Evolutionary conservation across 2,797 vertebrate species (phyloP).

Genomic region (Hippopotamyrus pictus): DNA sequence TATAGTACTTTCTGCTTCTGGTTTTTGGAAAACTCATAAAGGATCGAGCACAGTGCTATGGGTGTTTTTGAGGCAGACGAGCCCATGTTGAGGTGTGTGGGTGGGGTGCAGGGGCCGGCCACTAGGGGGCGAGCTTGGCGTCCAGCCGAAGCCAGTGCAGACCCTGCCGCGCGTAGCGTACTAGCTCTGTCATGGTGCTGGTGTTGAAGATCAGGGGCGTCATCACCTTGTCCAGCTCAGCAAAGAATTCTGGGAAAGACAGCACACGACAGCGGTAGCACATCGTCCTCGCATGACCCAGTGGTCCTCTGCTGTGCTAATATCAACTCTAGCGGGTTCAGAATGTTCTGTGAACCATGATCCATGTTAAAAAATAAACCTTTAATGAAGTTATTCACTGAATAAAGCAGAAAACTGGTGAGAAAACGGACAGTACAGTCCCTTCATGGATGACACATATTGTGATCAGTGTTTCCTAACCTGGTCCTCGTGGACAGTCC

Average conservation of each 20-base stretch:
- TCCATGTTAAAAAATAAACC: background rate
- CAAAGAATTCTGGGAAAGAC: conserved; percentile 79
- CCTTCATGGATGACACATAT: background rate
- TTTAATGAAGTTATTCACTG: background rate
- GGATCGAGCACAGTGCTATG: conserved; percentile 90
- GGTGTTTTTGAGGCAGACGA: conserved; percentile 79
- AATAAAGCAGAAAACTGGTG: background rate
- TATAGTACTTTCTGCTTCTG: conserved; percentile 42
- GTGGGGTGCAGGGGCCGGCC: background rate
- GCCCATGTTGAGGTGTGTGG: background rate
- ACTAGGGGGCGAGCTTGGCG: conserved; percentile 74
- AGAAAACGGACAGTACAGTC: background rate
- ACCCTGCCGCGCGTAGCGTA: conserved; percentile 93
- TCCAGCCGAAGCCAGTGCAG: conserved; percentile 95
- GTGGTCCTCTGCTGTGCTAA: background rate
- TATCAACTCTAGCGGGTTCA: background rate
- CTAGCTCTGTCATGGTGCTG: conserved; percentile 97
- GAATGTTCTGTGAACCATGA: background rate
- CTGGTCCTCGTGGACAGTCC: background rate
- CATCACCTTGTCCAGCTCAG: conserved; percentile 96
- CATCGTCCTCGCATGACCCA: background rate
- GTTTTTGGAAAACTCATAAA: conserved; percentile 70
- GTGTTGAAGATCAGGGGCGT: conserved; percentile 92
- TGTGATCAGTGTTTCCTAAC: background rate
- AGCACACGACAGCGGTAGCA: background rate